phyloP scores from a whole-genome alignment of 2,888 invertebrate species.

The Ectropis crepuscularia region DNA sequence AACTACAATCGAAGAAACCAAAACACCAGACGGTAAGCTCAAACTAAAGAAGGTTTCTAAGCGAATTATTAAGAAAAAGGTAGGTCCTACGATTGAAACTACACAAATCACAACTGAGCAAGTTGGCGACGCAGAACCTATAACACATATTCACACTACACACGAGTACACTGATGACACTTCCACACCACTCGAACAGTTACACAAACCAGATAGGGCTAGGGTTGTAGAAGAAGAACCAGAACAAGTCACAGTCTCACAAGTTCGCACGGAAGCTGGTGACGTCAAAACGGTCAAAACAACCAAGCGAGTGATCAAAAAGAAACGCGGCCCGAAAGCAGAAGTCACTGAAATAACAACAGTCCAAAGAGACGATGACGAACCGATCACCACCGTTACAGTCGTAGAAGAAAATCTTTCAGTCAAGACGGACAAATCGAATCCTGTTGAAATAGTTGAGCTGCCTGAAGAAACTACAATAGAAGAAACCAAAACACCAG shows the following conservation, averaged over 20 bases:
- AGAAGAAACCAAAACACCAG: conserved; percentile 23
- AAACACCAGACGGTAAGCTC: conserved; percentile 45
- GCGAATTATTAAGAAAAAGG: conserved; percentile 47
- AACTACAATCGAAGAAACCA: conserved; percentile 33
- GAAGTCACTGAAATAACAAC: conserved; percentile 48
- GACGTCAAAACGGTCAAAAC: conserved; percentile 45
- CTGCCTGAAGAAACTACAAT: conserved; percentile 41
- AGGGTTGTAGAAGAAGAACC: conserved; percentile 42
- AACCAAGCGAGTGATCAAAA: conserved; percentile 49
- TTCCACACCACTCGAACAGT: conserved; percentile 36
- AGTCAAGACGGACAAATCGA: background rate
- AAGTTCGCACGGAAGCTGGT: conserved; percentile 44
- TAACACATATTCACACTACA: conserved; percentile 53
- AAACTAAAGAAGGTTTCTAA: conserved; percentile 43
- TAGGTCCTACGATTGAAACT: conserved; percentile 59
- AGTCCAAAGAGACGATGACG: conserved; percentile 31
- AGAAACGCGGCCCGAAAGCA: conserved; percentile 46
- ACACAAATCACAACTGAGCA: conserved; percentile 41
- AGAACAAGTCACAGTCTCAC: conserved; percentile 47
- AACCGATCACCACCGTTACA: conserved; percentile 7
- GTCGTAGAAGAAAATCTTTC: conserved; percentile 5
- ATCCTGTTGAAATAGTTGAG: conserved; percentile 15
- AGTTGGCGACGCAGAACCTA: conserved; percentile 46
- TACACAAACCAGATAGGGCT: conserved; percentile 34
- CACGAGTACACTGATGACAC: conserved; percentile 43